Percentiles rank a stretch among this genome's conserved stretches.
phyloP scores from a whole-genome alignment of 1,140 invertebrate species.

The Phthorimaea operculella region DNA sequence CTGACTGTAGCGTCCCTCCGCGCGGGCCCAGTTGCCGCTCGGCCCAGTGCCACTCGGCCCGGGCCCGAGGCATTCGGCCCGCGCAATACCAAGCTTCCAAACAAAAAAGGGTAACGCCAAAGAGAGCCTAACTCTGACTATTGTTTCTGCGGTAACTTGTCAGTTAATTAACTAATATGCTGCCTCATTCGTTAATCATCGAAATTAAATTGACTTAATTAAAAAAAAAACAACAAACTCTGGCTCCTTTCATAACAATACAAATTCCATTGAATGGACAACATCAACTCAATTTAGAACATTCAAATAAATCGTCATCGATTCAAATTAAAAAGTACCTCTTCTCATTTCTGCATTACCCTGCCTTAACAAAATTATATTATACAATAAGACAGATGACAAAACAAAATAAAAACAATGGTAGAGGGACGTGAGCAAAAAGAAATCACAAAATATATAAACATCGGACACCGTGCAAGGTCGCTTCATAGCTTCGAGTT shows the following conservation, averaged over 20 bases:
- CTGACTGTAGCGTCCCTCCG: conserved; percentile 23
- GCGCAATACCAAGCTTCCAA: conserved; percentile 13
- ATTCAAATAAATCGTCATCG: conserved; percentile 60
- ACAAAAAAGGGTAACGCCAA: conserved; percentile 41
- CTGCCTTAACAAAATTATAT: conserved; percentile 64
- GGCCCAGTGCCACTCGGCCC: not conserved
- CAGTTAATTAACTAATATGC: conserved; percentile 56
- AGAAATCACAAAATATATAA: conserved; percentile 58
- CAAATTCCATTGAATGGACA: conserved; percentile 65
- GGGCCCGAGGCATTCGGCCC: not conserved
- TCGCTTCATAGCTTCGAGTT: conserved; percentile 24
- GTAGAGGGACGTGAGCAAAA: conserved; percentile 60
- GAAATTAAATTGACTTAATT: conserved; percentile 59
- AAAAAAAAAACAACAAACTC: conserved; percentile 63
- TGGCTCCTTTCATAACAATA: conserved; percentile 62
- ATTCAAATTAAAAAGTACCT: conserved; percentile 64
- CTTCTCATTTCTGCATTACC: conserved; percentile 64
- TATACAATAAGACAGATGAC: conserved; percentile 61
- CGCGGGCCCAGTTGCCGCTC: not conserved
- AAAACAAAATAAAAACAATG: conserved; percentile 61
- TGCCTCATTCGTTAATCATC: conserved; percentile 47
- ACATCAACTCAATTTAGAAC: conserved; percentile 64
- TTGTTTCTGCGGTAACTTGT: conserved; percentile 61
- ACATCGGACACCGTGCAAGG: conserved; percentile 38
- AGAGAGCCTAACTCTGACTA: conserved; percentile 59